Percentiles rank a stretch among this genome's conserved stretches.
Conservation (phyloP, 2,797 vertebrate species). For the Neosilurus hyrtlii region DNA sequence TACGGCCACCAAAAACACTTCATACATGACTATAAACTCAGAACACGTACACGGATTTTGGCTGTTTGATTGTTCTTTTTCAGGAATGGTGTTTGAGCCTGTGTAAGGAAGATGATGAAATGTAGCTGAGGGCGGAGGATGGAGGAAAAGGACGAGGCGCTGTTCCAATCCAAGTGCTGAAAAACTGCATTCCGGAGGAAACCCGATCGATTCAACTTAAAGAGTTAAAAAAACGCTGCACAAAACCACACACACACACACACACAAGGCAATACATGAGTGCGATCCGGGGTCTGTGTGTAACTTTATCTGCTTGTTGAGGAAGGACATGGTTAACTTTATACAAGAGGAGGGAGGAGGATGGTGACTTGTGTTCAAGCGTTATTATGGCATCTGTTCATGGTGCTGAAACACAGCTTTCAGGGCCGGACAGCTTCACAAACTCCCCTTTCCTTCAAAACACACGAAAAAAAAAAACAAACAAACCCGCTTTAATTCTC, state of each 20-base stretch:
- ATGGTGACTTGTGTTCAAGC: slow-evolving; percentile 52
- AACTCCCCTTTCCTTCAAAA: neutral
- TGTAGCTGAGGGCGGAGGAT: slow-evolving; percentile 23
- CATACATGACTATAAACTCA: neutral
- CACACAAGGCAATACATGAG: neutral
- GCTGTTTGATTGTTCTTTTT: neutral
- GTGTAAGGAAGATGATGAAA: slow-evolving; percentile 41
- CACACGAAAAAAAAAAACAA: neutral
- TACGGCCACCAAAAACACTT: slow-evolving; percentile 35
- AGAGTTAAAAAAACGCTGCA: slow-evolving; percentile 23
- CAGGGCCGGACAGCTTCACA: slow-evolving; percentile 50
- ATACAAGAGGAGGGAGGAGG: slow-evolving; percentile 31
- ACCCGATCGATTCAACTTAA: slow-evolving; percentile 60
- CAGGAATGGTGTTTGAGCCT: neutral
- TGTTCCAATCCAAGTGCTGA: slow-evolving; percentile 72
- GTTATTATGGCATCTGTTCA: slow-evolving; percentile 73
- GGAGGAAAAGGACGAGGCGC: slow-evolving; percentile 56
- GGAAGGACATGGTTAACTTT: slow-evolving; percentile 41
- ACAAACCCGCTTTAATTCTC: neutral
- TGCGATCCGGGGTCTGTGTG: neutral
- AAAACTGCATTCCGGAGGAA: slow-evolving; percentile 75
- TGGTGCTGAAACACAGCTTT: slow-evolving; percentile 78
- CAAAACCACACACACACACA: neutral
- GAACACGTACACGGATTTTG: neutral
- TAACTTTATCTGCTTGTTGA: slow-evolving; percentile 6